Base-by-base conservation (phyloP, 2,888 invertebrate genomes). In the Leptinotarsa tumamoca region DNA sequence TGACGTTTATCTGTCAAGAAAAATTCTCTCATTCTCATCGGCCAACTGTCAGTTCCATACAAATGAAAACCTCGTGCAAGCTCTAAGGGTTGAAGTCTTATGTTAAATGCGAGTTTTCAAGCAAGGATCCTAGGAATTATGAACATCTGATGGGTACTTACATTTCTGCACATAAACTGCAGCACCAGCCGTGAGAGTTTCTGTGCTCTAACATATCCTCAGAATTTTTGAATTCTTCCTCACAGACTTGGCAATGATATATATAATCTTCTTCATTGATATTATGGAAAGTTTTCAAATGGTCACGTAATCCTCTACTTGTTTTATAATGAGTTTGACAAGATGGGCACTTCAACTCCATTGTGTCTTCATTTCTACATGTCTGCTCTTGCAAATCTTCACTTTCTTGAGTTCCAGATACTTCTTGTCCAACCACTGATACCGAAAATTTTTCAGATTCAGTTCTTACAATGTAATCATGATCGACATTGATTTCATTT, bases 251-350 rank as follows among this genome's bases (percentile, higher is more conserved):
- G 33, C 75, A 68, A 17, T 18, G 50, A 17, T 52, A 75, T 18
- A 68, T 27, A 23, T 52, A 66, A 23, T 69, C 49, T 27, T 54
- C 33, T 23, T 69, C 68, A 50, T 21, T 50, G 69, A 75, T 72
- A 15, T 58, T 50, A 43, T 75, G 75, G 17, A 33, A 21, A 2
- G 33, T 15, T 56, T 23, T 63, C 52, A 75, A 67, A 66, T 75
- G 75, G 1, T 23, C 17, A 23, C 56, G 52, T n/a, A 75, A 58
- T 15, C 72, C 75, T 69, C 54, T 72, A 3, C 49, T 49, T 18
- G 72, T 68, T 49, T 66, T 52, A 50, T 75, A 75, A n/a, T 69
- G 66, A 13, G 61, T 67, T 14, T 56, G 49, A 63, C 75, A 75
- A 5, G n/a, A 61, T 4, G 75, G 69, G 67, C 75, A 75, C 43